phyloP scores from a whole-genome alignment of 2,797 vertebrate genomes.

The Ispidina lecontei region DNA sequence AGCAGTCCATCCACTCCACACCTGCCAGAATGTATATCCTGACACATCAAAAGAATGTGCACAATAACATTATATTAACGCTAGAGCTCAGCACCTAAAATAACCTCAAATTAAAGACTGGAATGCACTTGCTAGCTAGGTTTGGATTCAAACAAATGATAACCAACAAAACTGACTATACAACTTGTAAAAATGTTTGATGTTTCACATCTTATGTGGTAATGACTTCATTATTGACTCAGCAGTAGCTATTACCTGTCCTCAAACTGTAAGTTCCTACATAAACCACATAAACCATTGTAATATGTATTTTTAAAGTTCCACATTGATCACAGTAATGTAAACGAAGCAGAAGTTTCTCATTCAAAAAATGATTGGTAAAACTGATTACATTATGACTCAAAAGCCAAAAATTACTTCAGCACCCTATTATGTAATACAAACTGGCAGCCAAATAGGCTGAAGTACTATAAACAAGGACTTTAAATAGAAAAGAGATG shows the following conservation, averaged over 20 bases:
- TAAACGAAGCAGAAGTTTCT: background rate
- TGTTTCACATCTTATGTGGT: background rate
- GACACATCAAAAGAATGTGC: background rate
- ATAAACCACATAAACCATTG: background rate
- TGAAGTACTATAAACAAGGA: background rate
- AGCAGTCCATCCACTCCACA: background rate
- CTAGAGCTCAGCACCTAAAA: background rate
- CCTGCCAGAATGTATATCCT: background rate
- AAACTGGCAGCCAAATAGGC: background rate
- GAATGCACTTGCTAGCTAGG: background rate
- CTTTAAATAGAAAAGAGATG: background rate
- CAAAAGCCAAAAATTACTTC: constrained; percentile 10
- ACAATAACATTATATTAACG: background rate
- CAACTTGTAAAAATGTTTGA: background rate
- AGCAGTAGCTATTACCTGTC: background rate
- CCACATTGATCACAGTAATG: background rate
- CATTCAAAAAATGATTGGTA: background rate
- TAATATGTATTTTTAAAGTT: background rate
- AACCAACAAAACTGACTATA: background rate
- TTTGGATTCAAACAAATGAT: background rate
- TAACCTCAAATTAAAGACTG: background rate
- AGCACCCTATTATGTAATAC: background rate
- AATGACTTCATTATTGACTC: background rate
- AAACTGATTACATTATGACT: background rate
- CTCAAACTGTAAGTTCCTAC: background rate